A percentile compares a stretch with the other conserved stretches of the same genome.
phyloP scores from a whole-genome alignment of 1,140 invertebrate genomes.

The Gonioctena quinquepunctata region DNA sequence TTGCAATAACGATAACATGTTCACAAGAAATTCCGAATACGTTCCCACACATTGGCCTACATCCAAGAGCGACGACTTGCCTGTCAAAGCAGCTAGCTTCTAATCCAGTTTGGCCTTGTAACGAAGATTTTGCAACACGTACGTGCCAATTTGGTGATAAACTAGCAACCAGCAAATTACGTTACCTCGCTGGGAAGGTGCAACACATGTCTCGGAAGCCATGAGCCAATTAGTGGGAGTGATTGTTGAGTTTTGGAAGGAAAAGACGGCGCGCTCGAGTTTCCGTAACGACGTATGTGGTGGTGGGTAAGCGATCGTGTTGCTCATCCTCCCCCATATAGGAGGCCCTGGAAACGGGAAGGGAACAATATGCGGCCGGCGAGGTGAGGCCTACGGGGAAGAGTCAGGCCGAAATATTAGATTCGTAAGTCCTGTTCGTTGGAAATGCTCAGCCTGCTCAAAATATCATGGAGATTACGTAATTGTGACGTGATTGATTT shows the following conservation, averaged over 20 bases:
- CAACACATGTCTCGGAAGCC: constrained; percentile 1
- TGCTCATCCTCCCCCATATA: neutral
- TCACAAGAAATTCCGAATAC: no score
- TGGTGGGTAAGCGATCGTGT: constrained; percentile 2
- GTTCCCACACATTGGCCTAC: no score
- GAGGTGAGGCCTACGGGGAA: neutral
- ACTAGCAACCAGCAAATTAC: neutral
- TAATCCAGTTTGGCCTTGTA: no score
- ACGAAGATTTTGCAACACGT: no score
- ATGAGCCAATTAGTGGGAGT: constrained; percentile 4
- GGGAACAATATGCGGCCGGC: neutral
- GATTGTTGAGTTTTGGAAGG: constrained; percentile 5
- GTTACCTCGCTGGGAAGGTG: neutral
- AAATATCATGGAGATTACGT: no score
- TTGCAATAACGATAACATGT: no score
- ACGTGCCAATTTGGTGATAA: neutral
- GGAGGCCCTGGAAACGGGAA: neutral
- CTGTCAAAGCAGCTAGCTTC: no score
- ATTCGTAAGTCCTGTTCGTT: neutral
- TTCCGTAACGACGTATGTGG: constrained; percentile 10
- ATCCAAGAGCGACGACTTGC: no score
- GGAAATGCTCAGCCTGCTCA: no score
- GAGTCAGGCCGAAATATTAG: neutral
- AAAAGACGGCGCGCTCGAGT: constrained; percentile 1
- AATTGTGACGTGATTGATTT: no score